Conservation (phyloP, 2,113 vertebrate genomes). For the Carassius carassius region DNA sequence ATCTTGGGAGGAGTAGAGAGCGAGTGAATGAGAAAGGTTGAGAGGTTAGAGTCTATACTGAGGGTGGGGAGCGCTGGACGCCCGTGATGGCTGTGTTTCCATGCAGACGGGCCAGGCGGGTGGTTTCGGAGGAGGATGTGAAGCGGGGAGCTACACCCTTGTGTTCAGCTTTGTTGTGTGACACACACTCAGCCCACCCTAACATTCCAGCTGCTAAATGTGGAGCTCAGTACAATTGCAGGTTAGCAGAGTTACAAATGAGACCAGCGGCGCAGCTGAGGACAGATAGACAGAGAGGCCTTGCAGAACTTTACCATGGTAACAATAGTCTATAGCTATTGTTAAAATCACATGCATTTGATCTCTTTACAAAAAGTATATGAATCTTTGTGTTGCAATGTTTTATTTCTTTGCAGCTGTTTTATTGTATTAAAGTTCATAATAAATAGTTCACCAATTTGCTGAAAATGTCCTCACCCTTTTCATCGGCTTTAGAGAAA, state of each 20-base stretch:
- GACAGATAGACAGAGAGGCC: slow-evolving; percentile 60
- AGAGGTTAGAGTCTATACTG: slow-evolving; percentile 33
- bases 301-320: not conserved
- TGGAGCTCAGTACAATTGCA: slow-evolving; percentile 84
- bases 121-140: slow-evolving; percentile 74
- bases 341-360: not conserved
- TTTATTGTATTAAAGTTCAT: not conserved
- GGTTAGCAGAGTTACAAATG: slow-evolving; percentile 78
- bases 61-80: slow-evolving; percentile 68
- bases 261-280: slow-evolving; percentile 66
- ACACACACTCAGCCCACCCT: slow-evolving; percentile 75
- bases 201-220: slow-evolving; percentile 77
- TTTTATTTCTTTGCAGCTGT: not conserved
- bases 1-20: slow-evolving; percentile 12
- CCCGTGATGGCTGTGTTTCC: slow-evolving; percentile 61
- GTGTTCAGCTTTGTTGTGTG: slow-evolving; percentile 74
- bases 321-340: not conserved
- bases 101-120: slow-evolving; percentile 68
- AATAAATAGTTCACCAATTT: no score
- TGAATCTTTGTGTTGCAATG: not conserved
- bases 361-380: not conserved
- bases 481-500: no score
- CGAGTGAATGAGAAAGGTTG: not conserved
- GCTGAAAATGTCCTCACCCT: no score
- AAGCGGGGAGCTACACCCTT: slow-evolving; percentile 77